A percentile compares a stretch with the other conserved stretches of the same genome.
phyloP scores from a whole-genome alignment of 2,113 vertebrate species.

The Isurus oxyrinchus region DNA sequence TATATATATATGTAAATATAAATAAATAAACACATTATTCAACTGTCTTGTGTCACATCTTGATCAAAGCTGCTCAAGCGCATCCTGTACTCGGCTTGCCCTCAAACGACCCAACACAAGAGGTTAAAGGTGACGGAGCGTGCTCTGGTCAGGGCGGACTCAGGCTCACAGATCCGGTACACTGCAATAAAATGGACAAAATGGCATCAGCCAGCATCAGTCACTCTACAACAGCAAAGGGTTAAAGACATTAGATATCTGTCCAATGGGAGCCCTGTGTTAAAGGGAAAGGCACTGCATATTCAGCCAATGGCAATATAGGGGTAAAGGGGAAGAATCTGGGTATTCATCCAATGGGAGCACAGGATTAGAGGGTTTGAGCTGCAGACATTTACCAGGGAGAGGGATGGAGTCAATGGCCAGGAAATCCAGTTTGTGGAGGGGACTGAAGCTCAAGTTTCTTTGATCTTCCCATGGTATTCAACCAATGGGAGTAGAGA shows the following conservation, averaged over 20 bases:
- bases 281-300: background rate
- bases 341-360: background rate
- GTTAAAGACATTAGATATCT: background rate
- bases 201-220: background rate
- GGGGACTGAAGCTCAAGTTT: no score
- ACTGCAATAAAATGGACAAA: background rate
- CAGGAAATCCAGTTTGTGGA: no score
- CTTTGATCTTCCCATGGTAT: no score
- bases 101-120: background rate
- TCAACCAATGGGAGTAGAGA: no score
- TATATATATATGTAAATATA: background rate
- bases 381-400: no score
- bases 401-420: no score
- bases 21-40: background rate
- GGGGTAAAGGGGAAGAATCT: background rate
- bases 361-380: background rate
- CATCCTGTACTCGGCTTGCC: background rate
- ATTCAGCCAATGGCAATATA: background rate
- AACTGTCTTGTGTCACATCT: background rate
- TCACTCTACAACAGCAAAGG: background rate
- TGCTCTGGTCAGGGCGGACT: background rate
- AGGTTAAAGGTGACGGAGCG: background rate
- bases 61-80: background rate
- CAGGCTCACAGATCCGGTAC: background rate
- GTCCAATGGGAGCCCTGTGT: background rate